Base-by-base conservation (phyloP, 2,113 vertebrate genomes). In the Rhinichthys klamathensis region DNA sequence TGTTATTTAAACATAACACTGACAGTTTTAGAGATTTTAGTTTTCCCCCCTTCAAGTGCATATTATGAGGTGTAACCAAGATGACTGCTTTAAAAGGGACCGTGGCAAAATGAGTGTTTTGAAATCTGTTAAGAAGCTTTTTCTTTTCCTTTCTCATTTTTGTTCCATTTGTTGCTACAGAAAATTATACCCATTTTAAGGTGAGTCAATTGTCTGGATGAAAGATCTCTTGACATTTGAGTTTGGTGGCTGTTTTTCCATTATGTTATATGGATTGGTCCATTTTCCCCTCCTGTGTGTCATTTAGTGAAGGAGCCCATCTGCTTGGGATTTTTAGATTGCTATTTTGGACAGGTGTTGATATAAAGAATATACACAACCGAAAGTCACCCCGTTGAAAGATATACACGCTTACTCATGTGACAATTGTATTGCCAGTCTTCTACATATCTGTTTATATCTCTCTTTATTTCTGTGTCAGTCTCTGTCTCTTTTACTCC, bases 311-410 rank as follows among this genome's bases (percentile, higher is more conserved):
- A 44, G 61, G 23, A 67, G 30, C 46, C 63, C 46, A 54, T 85
- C 75, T 70, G 61, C 83, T 56, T 54, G 44, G 41, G 38, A 18
- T 80, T 27, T 80, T 80, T 41, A 21, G 78, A 35, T 56, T 27
- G 46, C 51, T 67, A 61, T 67, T 75, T 67, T 67, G 18, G 58
- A 77, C 46, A 13, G 35, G 83, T 70, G 84, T 85, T 85, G 74
- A 79, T 76, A 79, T 41, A 21, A 65, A 18, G 41, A 46, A 80
- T 63, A 80, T 15, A 80, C 77, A 80, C 49, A 54, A 54, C 51
- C 8, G 16, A 56, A 69, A 69, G 25, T 51, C 63, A 16, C 44
- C 25, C 41, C 3, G 16, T 54, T 23, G 13, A 82, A 82, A 23
- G 15, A 30, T 30, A 60, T 25, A 32, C 25, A 32, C 25, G 11